Evolutionary conservation across 2,888 invertebrate species (phyloP).

Genomic region (Eristalinus sepulchralis): DNA sequence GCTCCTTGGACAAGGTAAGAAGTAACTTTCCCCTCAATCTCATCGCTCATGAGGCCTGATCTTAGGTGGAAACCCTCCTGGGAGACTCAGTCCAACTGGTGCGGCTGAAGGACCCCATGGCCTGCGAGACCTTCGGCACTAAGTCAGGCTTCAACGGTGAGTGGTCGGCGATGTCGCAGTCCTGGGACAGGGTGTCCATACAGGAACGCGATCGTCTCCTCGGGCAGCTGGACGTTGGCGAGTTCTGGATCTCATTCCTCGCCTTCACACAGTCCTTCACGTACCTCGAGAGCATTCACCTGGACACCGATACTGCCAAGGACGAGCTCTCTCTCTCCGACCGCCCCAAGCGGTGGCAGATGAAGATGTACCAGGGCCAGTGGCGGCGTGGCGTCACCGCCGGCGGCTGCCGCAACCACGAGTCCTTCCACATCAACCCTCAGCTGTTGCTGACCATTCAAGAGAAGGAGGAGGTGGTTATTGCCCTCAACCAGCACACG

Average conservation of each 20-base stretch:
- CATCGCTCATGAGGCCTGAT: not conserved
- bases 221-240: conserved; percentile 86
- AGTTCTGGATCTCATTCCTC: conserved; percentile 91
- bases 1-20: conserved; percentile 76
- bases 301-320: conserved; percentile 92
- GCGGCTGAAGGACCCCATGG: conserved; percentile 86
- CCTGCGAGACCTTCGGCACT: conserved; percentile 82
- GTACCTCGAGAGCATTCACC: conserved; percentile 91
- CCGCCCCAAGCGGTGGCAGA: conserved; percentile 91
- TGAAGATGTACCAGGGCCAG: conserved; percentile 91
- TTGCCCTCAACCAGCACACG: conserved; percentile 93
- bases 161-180: conserved; percentile 86
- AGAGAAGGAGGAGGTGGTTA: conserved; percentile 91
- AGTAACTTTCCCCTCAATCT: no score
- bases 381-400: conserved; percentile 94
- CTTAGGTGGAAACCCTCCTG: conserved; percentile 86
- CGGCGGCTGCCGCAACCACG: conserved; percentile 94
- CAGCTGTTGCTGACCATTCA: conserved; percentile 90
- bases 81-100: conserved; percentile 88
- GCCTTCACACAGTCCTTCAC: conserved; percentile 92
- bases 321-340: conserved; percentile 90
- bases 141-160: conserved; percentile 86
- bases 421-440: conserved; percentile 96
- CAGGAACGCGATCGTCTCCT: conserved; percentile 88
- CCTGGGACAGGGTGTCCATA: conserved; percentile 89